Conservation (phyloP, 1,140 invertebrate species). For the Megalopta genalis region DNA sequence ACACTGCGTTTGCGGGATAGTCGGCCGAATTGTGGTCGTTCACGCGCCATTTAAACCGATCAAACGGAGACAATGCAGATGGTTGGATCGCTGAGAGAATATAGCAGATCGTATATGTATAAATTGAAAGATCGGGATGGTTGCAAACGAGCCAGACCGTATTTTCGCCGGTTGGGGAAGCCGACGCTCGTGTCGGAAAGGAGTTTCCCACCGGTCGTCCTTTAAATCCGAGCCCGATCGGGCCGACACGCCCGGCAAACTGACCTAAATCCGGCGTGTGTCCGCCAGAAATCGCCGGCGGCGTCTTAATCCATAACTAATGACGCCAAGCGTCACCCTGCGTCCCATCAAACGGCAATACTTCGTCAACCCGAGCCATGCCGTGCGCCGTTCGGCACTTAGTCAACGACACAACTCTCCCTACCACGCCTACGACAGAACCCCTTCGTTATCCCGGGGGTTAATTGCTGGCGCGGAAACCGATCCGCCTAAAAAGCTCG, state of each 20-base stretch:
- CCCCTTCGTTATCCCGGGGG: conserved; percentile 9
- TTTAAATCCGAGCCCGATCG: conserved; percentile 47
- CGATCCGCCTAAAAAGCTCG: conserved; percentile 13
- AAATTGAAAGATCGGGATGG: too few species aligned
- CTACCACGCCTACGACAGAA: not conserved
- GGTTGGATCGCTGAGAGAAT: too few species aligned
- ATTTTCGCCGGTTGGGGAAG: conserved; percentile 24
- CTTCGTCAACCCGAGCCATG: not conserved
- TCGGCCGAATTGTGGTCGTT: conserved; percentile 57
- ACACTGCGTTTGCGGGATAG: conserved; percentile 56
- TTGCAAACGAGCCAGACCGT: not conserved
- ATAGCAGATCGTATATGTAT: too few species aligned
- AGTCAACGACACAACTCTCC: too few species aligned
- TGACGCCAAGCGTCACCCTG: not conserved
- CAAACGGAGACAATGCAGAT: conserved; percentile 51
- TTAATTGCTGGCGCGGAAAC: conserved; percentile 4
- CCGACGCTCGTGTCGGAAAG: conserved; percentile 36
- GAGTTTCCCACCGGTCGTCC: conserved; percentile 41
- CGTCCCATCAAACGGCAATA: not conserved
- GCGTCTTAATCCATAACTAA: conserved; percentile 51
- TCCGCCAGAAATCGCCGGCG: not conserved
- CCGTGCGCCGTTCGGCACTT: too few species aligned
- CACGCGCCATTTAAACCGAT: conserved; percentile 60
- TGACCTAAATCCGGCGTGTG: conserved; percentile 41
- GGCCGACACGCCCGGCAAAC: conserved; percentile 36